Percentiles rank a stretch among this genome's conserved stretches.
phyloP scores from a whole-genome alignment of 2,113 vertebrate species.

The Bombycilla garrulus region DNA sequence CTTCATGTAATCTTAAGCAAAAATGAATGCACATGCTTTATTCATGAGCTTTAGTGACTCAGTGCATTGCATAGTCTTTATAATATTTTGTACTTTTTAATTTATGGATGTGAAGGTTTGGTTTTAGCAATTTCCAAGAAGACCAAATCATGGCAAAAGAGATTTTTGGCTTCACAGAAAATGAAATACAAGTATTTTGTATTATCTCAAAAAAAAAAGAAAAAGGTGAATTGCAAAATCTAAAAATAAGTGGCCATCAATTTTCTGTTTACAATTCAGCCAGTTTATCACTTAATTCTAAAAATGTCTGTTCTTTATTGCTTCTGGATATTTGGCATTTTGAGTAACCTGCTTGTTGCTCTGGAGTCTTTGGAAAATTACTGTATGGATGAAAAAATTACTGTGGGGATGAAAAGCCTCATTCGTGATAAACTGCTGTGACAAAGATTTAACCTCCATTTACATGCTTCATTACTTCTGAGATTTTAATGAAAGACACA shows the following conservation, averaged over 20 bases:
- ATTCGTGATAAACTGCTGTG: not conserved
- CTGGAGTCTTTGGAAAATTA: not conserved
- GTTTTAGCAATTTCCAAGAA: not conserved
- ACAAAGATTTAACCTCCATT: constrained; percentile 28
- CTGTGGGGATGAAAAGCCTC: not conserved
- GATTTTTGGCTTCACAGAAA: not conserved
- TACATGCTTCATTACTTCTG: constrained; percentile 25
- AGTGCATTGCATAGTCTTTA: not conserved
- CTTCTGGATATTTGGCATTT: constrained; percentile 37
- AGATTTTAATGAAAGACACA: constrained; percentile 9
- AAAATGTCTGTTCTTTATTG: not conserved
- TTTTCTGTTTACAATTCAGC: not conserved
- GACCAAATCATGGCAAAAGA: not conserved
- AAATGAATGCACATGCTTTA: constrained; percentile 24
- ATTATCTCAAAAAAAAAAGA: not conserved
- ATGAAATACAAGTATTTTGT: not conserved
- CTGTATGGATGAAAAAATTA: not conserved
- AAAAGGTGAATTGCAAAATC: not conserved
- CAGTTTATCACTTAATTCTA: not conserved
- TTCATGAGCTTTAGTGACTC: constrained; percentile 54
- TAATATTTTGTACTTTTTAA: constrained; percentile 18
- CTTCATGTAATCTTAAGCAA: not conserved
- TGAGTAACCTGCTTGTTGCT: not conserved
- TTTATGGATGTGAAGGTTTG: not conserved
- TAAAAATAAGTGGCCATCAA: not conserved